Percentiles rank a stretch among this genome's conserved stretches.
Evolutionary conservation across 2,888 invertebrate genomes (phyloP).

Genomic region (Schrankia costaestrigalis): DNA sequence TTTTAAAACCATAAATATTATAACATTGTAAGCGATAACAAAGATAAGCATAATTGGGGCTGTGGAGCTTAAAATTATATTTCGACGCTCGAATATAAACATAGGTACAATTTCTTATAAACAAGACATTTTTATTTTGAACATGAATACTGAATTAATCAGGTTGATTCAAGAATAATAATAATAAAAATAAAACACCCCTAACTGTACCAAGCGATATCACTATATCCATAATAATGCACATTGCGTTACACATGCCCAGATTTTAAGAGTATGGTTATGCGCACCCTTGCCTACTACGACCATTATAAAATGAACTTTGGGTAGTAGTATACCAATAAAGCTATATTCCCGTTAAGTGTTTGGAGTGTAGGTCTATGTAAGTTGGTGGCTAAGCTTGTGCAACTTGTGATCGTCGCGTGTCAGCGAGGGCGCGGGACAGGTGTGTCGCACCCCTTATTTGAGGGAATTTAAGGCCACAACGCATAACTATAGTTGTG

Average conservation of each 20-base stretch:
- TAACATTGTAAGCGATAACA: no score
- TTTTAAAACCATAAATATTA: no score
- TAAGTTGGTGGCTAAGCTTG: conserved; percentile 44
- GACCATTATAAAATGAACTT: conserved; percentile 42
- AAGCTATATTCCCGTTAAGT: conserved; percentile 7
- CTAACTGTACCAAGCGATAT: conserved; percentile 40
- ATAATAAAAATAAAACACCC: conserved; percentile 52
- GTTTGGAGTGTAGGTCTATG: conserved; percentile 38
- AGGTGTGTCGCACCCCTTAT: conserved; percentile 75
- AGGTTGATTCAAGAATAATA: conserved; percentile 28
- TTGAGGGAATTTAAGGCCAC: conserved; percentile 67
- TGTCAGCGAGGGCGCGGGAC: conserved; percentile 73
- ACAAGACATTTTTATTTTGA: no score
- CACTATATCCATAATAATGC: conserved; percentile 67
- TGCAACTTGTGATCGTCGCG: conserved; percentile 67
- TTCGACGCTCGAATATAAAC: no score
- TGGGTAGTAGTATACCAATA: conserved; percentile 8
- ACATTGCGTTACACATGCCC: conserved; percentile 62
- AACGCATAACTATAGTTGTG: conserved; percentile 65
- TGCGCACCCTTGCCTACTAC: conserved; percentile 47
- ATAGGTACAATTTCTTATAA: no score
- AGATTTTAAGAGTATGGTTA: conserved; percentile 56
- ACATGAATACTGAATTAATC: conserved; percentile 17
- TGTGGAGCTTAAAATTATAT: no score
- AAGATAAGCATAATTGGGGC: no score